Evolutionary conservation across 2,888 invertebrate genomes (phyloP), one percentile per base, ranked within the genome.

Genomic region (Drosophila multiciliata): DNA sequence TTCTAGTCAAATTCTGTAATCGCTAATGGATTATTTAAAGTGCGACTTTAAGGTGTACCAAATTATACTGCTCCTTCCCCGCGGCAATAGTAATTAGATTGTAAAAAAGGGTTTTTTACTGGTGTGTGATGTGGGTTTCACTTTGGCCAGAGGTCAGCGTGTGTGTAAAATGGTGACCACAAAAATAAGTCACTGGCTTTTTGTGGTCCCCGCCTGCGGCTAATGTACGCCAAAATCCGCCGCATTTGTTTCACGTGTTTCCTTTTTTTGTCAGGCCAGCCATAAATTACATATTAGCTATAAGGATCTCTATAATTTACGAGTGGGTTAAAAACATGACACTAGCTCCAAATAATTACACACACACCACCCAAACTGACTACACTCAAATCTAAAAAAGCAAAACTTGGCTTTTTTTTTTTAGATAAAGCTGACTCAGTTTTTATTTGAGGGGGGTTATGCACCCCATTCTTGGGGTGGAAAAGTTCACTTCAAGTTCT

Each of bases 271-370:
- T 71, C 64, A 80, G 78, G 66, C 66, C 35, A 80, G 67, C 75
- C 76, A 90, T 89, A 89, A 89, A 89, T 89, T 87, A 87, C 87
- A 82, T 89, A 89, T 89, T 89, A 90, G 88, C 87, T 83, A 65
- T 76, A 83, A 85, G 87, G 87, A 89, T 89, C 86, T 84, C 66
- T 74, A 79, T 89, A 89, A 89, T 89, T 89, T 89, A 90, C 87
- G 88, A 88, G 82, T 78, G 87, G 89, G 75, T 69, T 87, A 75
- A 85, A 75, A 83, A 76, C 69, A 68, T 82, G 71, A 72, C 75
- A 66, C 70, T 36, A 54, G 73, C 49, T 40, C 67, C 82, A 80
- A 78, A 86, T 84, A 86, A 82, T 78, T 78, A 78, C 65, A 66
- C 40, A 78, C 40, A 53, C 38, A 42, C 29, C 32, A 59, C 9